Conservation (phyloP, 2,888 invertebrate species). For the Sarcophaga variegata region DNA sequence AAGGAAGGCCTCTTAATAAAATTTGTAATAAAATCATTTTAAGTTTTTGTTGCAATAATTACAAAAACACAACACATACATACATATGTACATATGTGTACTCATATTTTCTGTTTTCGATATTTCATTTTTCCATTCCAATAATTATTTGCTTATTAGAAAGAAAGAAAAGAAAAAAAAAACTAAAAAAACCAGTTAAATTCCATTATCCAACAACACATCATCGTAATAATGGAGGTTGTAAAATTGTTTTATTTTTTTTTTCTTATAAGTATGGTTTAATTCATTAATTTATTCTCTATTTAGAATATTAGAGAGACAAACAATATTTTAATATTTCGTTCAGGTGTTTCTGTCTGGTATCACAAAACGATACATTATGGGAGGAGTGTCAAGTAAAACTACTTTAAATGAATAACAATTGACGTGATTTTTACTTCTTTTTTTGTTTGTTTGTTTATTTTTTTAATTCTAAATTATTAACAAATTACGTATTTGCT, state of each 20-base stretch:
- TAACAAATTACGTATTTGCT: conserved; percentile 45
- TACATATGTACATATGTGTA: too few species aligned
- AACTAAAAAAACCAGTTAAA: conserved; percentile 36
- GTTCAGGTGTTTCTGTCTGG: conserved; percentile 47
- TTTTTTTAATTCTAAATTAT: neutral
- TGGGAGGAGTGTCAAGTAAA: conserved; percentile 70
- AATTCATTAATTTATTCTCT: neutral
- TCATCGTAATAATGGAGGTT: conserved; percentile 22
- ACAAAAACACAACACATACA: too few species aligned
- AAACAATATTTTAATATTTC: conserved; percentile 37
- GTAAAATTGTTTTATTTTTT: neutral
- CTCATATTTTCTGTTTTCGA: too few species aligned
- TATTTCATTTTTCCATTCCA: neutral
- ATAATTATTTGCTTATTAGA: neutral
- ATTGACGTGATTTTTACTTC: conserved; percentile 1
- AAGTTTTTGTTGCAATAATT: too few species aligned
- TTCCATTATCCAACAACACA: conserved; percentile 10
- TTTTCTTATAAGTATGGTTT: conserved; percentile 1
- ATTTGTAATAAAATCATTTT: too few species aligned
- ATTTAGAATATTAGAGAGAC: conserved; percentile 25
- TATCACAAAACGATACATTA: conserved; percentile 5
- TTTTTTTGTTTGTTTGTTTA: neutral
- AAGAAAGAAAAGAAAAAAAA: neutral
- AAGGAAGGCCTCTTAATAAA: too few species aligned
- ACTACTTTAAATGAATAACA: conserved; percentile 70